Base-by-base conservation (phyloP, 1,140 invertebrate genomes). In the Pantala flavescens region DNA sequence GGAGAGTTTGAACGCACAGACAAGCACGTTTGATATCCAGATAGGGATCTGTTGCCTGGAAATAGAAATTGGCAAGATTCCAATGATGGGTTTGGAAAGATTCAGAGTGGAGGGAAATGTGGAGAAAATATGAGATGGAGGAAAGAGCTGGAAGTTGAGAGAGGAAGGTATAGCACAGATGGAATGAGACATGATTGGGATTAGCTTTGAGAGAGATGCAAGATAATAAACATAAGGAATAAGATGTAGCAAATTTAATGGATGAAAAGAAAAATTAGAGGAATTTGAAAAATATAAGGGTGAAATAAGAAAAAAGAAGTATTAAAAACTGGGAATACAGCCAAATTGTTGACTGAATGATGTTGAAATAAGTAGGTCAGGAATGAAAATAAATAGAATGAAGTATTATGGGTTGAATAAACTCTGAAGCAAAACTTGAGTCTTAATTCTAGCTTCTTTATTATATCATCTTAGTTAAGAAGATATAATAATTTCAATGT, bases 11-110 rank as follows among this genome's bases (percentile, higher is more conserved):
- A 70, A 93, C 88, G 78, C 88, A 90, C 70, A 87, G 80, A 78
- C 88, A 84, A 75, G 92, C 89, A 79, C 87, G 85, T 75, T 88
- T 86, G 73, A 90, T 84, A 81, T 93, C 90, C 76, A 95, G 85
- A 84, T 91, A 88, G 63, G 88, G 87, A 82, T 94, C 92, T 12
- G 49, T 63, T 63, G 49, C 49, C 49, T 63, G 49, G 80, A 80
- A 77, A 75, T 24, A 55, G 77, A 72, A 73, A 55, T 74, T 75
- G 63, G 73, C 28, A 16, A 36, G 19, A 5, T 12, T 24, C 75
- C 75, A 76, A 70, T 23, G 63, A 42, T 73, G 63, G 23, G 19
- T 55, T 49, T 23, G 72, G 28, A 24, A 72, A 36, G 28, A 0
- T 23, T 42, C n/a, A 36, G 55, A 55, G 75, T 23, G 49, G 71